Conservation (phyloP, 2,113 vertebrate genomes). For the Marmota monax region DNA sequence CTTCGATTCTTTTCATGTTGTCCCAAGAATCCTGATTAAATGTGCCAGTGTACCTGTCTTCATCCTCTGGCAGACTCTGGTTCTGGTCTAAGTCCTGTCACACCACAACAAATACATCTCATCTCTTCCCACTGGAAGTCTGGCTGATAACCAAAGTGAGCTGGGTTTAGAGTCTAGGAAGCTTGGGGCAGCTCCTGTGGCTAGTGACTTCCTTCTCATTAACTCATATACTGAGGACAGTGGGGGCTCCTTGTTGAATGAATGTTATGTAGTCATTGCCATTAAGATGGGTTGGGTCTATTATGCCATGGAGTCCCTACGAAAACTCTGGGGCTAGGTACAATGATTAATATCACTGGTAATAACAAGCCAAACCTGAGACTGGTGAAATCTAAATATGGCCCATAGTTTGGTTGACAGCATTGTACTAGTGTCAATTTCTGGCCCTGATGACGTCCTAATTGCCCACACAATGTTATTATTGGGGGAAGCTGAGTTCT, state of each 20-base stretch:
- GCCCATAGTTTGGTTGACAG: neutral
- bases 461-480: neutral
- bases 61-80: neutral
- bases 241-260: neutral
- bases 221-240: neutral
- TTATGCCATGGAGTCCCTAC: neutral
- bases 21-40: neutral
- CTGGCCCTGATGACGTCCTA: no score
- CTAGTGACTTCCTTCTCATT: neutral
- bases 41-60: neutral
- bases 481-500: neutral
- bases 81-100: neutral
- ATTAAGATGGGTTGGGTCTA: neutral
- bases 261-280: neutral
- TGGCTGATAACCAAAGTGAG: neutral
- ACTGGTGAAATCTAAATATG: neutral
- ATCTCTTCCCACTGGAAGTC: neutral
- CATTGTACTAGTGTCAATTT: neutral
- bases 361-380: neutral
- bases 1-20: conserved; percentile 11
- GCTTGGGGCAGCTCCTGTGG: neutral
- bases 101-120: neutral
- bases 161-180: neutral
- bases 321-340: neutral
- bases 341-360: neutral